Evolutionary conservation across 2,113 vertebrate species (phyloP), one percentile per base, ranked within the genome.

Genomic region (Caloenas nicobarica): DNA sequence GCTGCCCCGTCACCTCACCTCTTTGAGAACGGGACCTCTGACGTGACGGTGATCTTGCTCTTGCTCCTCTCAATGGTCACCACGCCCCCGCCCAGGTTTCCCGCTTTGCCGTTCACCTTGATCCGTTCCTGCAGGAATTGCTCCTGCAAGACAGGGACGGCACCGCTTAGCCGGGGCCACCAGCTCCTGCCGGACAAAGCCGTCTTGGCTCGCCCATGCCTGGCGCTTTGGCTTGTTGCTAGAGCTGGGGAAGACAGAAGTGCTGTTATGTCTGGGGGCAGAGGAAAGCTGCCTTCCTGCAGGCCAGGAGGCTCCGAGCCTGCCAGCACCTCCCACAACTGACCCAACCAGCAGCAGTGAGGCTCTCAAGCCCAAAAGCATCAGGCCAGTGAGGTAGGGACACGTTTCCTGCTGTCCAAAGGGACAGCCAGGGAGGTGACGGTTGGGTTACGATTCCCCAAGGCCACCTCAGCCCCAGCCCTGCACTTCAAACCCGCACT

Each of bases 1-100:
- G 28, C 34, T 22, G 68, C 68, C 25, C 28, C 2, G 0, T 17
- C 7, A 2, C 23, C 95, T 81, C 97, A 99, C 99, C 99, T 99
- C 98, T 99, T 99, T 53, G 99, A 99, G 96, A 99, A 99, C 2
- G 99, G 99, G 87, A 99, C 98, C 96, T 99, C 99, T 0, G 99
- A 99, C 2, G 99, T 99, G 68, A 99, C 99, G 0, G 99, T 98
- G 60, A 99, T 99, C 97, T 99, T 99, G 97, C 99, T 99, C 97
- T 99, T 99, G 98, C 99, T 99, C 86, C 99, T 98, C 77, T 99
- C 99, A 0, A 99, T 99, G 93, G 99, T 99, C 71, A 99, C 99
- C 19, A 98, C 99, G 0, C 99, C 99, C 16, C 99, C 99, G 0
- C 99, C 99, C 2, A 99, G 98, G 91, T 99, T 99, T 40, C 99